phyloP scores from a whole-genome alignment of 2,888 invertebrate species.

The Timema podura region DNA sequence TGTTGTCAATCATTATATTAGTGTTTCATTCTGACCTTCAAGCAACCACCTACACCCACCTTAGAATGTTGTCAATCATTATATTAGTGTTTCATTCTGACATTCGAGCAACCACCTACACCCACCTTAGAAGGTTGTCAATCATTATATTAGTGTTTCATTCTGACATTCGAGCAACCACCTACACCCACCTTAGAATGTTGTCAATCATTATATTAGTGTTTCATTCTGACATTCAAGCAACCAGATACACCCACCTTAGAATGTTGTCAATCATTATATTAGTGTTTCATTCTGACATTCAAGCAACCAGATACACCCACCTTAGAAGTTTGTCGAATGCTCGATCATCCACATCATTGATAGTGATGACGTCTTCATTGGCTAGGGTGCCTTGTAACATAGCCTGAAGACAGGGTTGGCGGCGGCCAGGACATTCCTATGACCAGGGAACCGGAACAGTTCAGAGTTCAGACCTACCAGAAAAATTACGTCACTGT shows the following conservation, averaged over 20 bases:
- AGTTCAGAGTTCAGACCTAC: constrained; percentile 63
- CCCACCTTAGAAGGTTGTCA: constrained; percentile 58
- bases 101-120: background rate
- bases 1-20: constrained; percentile 52
- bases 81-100: no score
- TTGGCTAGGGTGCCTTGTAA: constrained; percentile 46
- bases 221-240: no score
- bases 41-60: constrained; percentile 40
- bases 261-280: constrained; percentile 61
- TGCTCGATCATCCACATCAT: constrained; percentile 61
- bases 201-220: constrained; percentile 50
- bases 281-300: no score
- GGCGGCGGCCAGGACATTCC: constrained; percentile 56
- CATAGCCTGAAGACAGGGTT: constrained; percentile 63
- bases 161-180: no score
- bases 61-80: constrained; percentile 60
- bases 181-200: constrained; percentile 49
- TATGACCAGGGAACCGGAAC: constrained; percentile 66
- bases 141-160: no score
- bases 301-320: constrained; percentile 23
- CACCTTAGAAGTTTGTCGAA: constrained; percentile 61
- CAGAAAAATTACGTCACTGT: constrained; percentile 59
- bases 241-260: constrained; percentile 41
- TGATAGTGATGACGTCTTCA: constrained; percentile 47
- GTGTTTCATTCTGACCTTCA: no score